These are phyloP conservation scores for Gymnoscopelus microlampas DNA, from an alignment of 2,797 vertebrate genomes.

Conservation along the genomic window DNA sequence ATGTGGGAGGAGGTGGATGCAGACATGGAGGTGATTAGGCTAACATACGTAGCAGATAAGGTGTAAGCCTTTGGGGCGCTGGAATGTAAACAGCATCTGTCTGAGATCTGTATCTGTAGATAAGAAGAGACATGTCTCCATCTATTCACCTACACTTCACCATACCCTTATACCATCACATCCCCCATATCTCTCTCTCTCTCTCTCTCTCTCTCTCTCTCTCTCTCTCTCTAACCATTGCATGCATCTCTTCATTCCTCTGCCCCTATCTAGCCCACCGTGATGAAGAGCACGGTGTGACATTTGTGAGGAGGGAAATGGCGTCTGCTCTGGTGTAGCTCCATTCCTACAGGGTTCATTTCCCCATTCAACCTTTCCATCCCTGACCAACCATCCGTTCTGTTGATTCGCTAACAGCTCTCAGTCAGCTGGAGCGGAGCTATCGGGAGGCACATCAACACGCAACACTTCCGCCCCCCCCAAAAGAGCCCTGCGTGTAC, in stretches of 20 bases:
- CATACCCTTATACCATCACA: neutral
- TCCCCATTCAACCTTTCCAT: constrained; percentile 3
- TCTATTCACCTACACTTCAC: constrained; percentile 18
- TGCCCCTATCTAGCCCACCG: constrained; percentile 4
- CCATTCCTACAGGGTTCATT: constrained; percentile 32
- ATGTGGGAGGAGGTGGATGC: no score
- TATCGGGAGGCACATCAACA: constrained; percentile 24
- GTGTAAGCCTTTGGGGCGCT: constrained; percentile 33
- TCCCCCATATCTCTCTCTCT: constrained; percentile 1
- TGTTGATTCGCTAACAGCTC: constrained; percentile 8
- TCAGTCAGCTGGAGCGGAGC: constrained; percentile 6
- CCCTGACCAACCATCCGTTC: constrained; percentile 7
- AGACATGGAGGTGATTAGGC: no score
- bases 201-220: neutral
- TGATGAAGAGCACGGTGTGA: neutral
- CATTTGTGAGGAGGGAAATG: constrained; percentile 29
- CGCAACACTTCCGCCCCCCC: constrained; percentile 15
- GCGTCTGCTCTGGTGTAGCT: constrained; percentile 15
- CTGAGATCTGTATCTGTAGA: constrained; percentile 48
- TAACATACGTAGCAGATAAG: constrained; percentile 51
- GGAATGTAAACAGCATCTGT: constrained; percentile 77
- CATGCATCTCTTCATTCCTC: neutral
- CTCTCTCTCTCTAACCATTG: neutral
- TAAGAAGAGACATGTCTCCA: constrained; percentile 23
- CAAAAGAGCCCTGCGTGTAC: no score